Evolutionary conservation across 2,888 invertebrate genomes (phyloP).

Genomic region (Ornithoptera alexandrae): DNA sequence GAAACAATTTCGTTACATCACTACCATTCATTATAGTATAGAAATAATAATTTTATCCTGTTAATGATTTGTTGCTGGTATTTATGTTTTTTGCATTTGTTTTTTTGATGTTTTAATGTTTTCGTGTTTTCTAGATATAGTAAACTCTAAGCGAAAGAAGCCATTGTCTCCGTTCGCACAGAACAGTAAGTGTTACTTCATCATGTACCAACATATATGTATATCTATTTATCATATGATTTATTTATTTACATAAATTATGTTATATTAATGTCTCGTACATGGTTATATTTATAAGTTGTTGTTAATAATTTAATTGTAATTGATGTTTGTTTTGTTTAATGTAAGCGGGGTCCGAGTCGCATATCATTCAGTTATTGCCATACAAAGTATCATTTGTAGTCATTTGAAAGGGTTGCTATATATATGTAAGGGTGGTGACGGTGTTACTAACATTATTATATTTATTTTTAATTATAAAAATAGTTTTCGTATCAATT

Average conservation of each 20-base stretch:
- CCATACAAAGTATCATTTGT: too few species aligned
- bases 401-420: slow-evolving; percentile 4
- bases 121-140: slow-evolving; percentile 24
- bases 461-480: not conserved
- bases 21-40: not conserved
- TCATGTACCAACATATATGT: slow-evolving; percentile 7
- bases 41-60: not conserved
- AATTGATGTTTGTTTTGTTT: not conserved
- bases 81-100: slow-evolving; percentile 17
- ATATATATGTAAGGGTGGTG: not conserved
- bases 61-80: slow-evolving; percentile 15
- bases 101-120: slow-evolving; percentile 9
- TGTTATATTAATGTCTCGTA: not conserved
- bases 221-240: not conserved
- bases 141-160: slow-evolving; percentile 29
- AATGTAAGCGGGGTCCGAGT: too few species aligned
- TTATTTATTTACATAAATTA: slow-evolving; percentile 12
- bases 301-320: slow-evolving; percentile 14
- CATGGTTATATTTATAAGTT: slow-evolving; percentile 8
- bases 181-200: slow-evolving; percentile 22
- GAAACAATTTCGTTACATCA: too few species aligned
- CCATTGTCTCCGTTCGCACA: slow-evolving; percentile 26
- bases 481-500: too few species aligned
- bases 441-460: slow-evolving; percentile 25
- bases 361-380: too few species aligned